phyloP scores from a whole-genome alignment of 2,113 vertebrate species.

The Cepphus grylle region DNA sequence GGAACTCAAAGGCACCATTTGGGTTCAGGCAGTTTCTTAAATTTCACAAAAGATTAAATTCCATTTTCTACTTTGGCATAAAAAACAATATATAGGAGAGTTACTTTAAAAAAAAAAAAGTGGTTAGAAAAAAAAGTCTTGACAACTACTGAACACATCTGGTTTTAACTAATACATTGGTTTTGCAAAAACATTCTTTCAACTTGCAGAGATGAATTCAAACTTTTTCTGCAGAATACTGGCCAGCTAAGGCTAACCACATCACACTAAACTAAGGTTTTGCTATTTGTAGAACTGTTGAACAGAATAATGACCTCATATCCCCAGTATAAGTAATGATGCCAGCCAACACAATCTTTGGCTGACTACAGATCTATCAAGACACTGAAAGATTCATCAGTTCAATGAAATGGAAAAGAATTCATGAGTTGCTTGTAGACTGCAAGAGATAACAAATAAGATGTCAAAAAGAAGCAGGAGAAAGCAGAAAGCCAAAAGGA shows the following conservation, averaged over 20 bases:
- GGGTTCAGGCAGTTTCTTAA: not conserved
- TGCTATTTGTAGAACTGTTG: not conserved
- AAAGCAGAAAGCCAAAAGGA: not conserved
- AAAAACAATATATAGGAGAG: not conserved
- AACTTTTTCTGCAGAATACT: not conserved
- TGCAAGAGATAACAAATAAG: not conserved
- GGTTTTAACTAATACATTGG: not conserved
- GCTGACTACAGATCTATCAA: not conserved
- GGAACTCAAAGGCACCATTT: not conserved
- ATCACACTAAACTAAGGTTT: not conserved
- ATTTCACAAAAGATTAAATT: not conserved
- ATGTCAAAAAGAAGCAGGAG: not conserved
- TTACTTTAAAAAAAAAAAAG: not conserved
- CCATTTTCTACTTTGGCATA: not conserved
- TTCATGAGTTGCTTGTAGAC: not conserved
- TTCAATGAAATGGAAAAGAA: not conserved
- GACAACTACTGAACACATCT: not conserved
- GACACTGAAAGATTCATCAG: not conserved
- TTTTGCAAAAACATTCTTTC: not conserved
- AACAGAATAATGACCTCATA: not conserved
- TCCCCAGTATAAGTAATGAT: not conserved
- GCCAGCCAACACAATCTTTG: not conserved
- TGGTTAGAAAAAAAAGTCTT: not conserved
- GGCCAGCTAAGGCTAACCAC: not conserved
- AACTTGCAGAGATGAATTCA: not conserved